Evolutionary conservation across 64 coral and sea anemone species (phyloP).

Genomic region (Stichodactyla mertensii): DNA sequence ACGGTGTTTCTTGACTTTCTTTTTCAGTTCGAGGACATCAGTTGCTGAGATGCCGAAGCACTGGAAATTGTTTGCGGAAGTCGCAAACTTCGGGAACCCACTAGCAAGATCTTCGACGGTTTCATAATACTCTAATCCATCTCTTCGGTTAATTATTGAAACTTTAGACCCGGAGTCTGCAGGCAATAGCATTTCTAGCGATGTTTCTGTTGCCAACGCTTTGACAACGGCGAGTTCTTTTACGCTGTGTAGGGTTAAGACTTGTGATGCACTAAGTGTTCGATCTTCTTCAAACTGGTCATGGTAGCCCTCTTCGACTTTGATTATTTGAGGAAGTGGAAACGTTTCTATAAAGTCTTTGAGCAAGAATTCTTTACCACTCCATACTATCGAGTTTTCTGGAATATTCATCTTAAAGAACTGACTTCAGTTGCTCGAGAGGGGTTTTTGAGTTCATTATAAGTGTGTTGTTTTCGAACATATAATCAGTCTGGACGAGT

Average conservation of each 20-base stretch:
- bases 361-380: neutral
- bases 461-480: neutral
- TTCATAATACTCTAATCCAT: neutral
- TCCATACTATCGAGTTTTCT: slow-evolving; percentile 4
- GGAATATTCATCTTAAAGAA: neutral
- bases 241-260: neutral
- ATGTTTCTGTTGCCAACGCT: neutral
- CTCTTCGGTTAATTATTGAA: neutral
- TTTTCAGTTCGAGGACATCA: neutral
- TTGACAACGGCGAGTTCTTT: neutral
- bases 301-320: slow-evolving; percentile 9
- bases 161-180: neutral
- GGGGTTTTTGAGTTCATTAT: neutral
- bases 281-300: slow-evolving; percentile 3
- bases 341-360: neutral
- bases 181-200: neutral
- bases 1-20: neutral
- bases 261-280: slow-evolving; percentile 4
- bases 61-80: neutral
- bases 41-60: neutral
- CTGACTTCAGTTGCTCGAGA: neutral
- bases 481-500: neutral
- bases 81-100: neutral
- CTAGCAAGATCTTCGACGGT: neutral
- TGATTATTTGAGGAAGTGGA: slow-evolving; percentile 3